Percentiles rank a stretch among this genome's conserved stretches.
phyloP scores from a whole-genome alignment of 2,113 vertebrate species.

The Labeo rohita region DNA sequence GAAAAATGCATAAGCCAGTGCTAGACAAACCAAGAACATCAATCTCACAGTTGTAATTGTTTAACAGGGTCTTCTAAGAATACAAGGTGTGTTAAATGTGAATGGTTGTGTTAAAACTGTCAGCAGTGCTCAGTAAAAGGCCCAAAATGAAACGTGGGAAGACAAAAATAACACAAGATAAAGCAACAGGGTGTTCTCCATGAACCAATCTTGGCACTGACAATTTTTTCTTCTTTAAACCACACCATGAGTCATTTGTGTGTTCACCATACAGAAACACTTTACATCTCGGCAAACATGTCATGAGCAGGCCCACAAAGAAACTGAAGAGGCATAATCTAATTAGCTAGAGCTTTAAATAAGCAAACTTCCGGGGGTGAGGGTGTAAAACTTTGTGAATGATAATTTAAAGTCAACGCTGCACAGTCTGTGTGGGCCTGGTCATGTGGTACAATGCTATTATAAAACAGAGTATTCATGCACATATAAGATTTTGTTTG shows the following conservation, averaged over 20 bases:
- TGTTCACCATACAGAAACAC: not conserved
- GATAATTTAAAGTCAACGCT: not conserved
- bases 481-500: not conserved
- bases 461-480: not conserved
- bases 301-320: not conserved
- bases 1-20: conserved; percentile 61
- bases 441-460: conserved; percentile 17
- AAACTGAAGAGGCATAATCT: not conserved
- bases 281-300: not conserved
- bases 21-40: conserved; percentile 52
- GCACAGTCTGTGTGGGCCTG: not conserved
- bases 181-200: conserved; percentile 34
- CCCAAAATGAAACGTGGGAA: not conserved
- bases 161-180: not conserved
- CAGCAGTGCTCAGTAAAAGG: conserved; percentile 1
- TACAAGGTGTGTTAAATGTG: not conserved
- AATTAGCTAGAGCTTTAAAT: not conserved
- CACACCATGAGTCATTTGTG: not conserved
- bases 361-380: too few relatives aligned
- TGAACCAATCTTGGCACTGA: conserved; percentile 41
- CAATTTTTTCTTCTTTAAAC: conserved; percentile 11
- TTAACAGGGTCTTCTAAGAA: conserved; percentile 22
- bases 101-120: conserved; percentile 26
- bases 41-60: conserved; percentile 45
- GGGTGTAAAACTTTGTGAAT: not conserved